Percentiles rank a stretch among this genome's conserved stretches.
phyloP scores from a whole-genome alignment of 2,888 invertebrate species.

The Tenthredo distinguenda region DNA sequence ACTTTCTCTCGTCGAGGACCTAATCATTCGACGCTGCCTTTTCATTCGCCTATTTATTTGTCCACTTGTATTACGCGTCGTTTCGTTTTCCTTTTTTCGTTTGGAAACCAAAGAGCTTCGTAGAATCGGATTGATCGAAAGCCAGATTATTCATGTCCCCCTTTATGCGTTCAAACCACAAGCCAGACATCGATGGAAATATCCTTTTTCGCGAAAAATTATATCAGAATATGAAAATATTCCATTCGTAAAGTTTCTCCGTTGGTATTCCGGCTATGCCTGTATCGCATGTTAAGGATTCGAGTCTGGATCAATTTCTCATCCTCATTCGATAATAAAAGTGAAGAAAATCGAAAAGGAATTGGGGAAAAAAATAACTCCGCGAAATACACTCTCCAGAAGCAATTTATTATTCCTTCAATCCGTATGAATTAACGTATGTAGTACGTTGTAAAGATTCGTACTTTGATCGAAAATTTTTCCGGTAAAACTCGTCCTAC shows the following conservation, averaged over 20 bases:
- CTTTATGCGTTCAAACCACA: not conserved
- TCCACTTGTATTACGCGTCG: not conserved
- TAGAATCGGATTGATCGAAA: not conserved
- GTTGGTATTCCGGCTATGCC: not conserved
- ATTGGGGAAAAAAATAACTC: not conserved
- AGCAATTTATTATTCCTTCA: not conserved
- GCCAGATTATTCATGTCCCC: not conserved
- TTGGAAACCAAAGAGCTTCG: not conserved
- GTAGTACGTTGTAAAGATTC: too few species aligned
- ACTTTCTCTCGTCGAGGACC: not conserved
- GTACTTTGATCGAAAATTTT: too few species aligned
- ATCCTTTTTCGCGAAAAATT: not conserved
- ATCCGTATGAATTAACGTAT: not conserved
- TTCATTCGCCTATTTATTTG: conserved; percentile 10
- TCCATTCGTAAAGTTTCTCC: not conserved
- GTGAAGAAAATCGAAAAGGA: not conserved
- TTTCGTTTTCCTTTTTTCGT: not conserved
- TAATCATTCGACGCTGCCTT: not conserved
- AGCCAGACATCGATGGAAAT: not conserved
- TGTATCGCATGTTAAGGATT: not conserved
- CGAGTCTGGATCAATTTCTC: not conserved
- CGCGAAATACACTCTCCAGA: not conserved
- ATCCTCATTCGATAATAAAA: not conserved
- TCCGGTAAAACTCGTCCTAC: too few species aligned
- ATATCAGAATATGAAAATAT: not conserved